These are phyloP conservation scores for Nebria brevicollis DNA, from an alignment of 2,888 invertebrate species.

Conservation along the genomic window DNA sequence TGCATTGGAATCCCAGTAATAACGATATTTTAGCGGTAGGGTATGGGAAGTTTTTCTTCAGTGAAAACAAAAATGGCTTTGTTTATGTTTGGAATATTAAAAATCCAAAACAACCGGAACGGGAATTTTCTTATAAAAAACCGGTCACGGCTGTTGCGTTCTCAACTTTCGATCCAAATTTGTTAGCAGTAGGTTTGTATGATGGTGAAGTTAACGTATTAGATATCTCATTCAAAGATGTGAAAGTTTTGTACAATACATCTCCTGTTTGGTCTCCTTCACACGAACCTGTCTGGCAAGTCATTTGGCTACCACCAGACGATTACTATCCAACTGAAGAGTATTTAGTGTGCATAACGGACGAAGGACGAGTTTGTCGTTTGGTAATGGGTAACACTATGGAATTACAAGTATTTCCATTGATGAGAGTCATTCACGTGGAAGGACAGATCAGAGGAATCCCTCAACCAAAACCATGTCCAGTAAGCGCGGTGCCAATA, in stretches of 20 bases:
- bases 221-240: conserved; percentile 71
- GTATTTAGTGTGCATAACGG: conserved; percentile 69
- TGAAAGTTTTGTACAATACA: conserved; percentile 67
- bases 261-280: conserved; percentile 69
- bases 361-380: conserved; percentile 65
- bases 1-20: conserved; percentile 76
- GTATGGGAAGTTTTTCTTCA: conserved; percentile 75
- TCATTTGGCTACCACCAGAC: conserved; percentile 69
- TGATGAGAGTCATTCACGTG: conserved; percentile 73
- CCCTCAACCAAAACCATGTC: conserved; percentile 52
- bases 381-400: conserved; percentile 21
- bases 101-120: conserved; percentile 81
- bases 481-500: conserved; percentile 65
- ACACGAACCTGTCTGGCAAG: conserved; percentile 74
- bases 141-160: conserved; percentile 78
- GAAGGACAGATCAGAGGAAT: conserved; percentile 75
- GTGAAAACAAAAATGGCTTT: conserved; percentile 69
- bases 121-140: conserved; percentile 70
- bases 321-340: conserved; percentile 59
- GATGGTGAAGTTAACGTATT: conserved; percentile 78
- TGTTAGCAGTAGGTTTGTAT: conserved; percentile 79
- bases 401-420: conserved; percentile 17
- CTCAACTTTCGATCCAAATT: conserved; percentile 74
- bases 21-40: conserved; percentile 78
- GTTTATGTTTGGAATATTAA: conserved; percentile 84